A percentile compares a stretch with the other conserved stretches of the same genome.
These are phyloP conservation scores for Druon quercuslanigerum DNA, from an alignment of 1,140 invertebrate genomes.

Conservation along the genomic window DNA sequence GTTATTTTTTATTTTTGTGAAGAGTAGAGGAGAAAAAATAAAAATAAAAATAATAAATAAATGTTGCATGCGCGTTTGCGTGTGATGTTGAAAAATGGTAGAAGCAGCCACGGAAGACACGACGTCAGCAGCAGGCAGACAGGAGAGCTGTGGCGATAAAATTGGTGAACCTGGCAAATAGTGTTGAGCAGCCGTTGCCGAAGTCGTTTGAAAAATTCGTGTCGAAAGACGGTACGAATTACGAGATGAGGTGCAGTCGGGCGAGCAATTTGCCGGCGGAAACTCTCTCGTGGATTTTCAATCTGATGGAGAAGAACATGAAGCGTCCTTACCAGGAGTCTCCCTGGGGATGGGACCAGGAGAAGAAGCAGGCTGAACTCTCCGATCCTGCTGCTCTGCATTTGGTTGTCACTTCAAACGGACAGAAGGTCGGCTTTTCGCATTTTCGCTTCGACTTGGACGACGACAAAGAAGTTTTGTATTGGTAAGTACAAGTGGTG, in stretches of 20 bases:
- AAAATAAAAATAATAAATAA: no score
- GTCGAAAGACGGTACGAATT: conserved; percentile 58
- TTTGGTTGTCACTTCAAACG: conserved; percentile 76
- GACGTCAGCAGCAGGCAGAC: conserved; percentile 60
- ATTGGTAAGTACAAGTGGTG: conserved; percentile 80
- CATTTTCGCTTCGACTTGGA: conserved; percentile 91
- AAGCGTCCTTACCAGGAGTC: conserved; percentile 77
- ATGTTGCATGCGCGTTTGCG: no score
- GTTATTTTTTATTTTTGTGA: no score
- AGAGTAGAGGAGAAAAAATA: no score
- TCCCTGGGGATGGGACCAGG: conserved; percentile 81
- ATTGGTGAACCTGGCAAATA: conserved; percentile 64
- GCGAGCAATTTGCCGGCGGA: conserved; percentile 70
- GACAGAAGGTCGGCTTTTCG: conserved; percentile 80
- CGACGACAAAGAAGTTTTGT: conserved; percentile 84
- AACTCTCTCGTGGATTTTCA: conserved; percentile 78
- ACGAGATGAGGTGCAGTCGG: conserved; percentile 71
- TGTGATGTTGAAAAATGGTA: conserved; percentile 6
- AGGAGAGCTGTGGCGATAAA: conserved; percentile 55
- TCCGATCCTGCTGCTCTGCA: conserved; percentile 81
- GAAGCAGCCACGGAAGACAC: conserved; percentile 62
- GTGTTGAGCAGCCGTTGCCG: conserved; percentile 59
- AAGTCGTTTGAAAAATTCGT: conserved; percentile 63
- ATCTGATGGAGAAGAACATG: conserved; percentile 82
- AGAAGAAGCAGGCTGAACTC: conserved; percentile 80